phyloP scores from a whole-genome alignment of 2,888 invertebrate species.

The Germaria angustata region DNA sequence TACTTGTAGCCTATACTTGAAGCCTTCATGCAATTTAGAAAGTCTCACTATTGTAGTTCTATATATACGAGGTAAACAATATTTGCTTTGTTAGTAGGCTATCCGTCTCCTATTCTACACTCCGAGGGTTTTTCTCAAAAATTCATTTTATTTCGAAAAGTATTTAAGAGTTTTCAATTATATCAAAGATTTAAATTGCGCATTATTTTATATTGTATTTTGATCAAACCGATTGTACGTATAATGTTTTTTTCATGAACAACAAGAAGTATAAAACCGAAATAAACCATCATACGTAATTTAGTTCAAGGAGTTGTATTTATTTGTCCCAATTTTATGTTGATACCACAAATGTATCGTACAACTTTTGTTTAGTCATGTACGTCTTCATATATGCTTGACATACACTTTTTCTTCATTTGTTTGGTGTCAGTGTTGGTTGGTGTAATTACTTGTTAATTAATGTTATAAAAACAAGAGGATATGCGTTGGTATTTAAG shows the following conservation, averaged over 20 bases:
- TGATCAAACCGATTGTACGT: background rate
- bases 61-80: too few relatives aligned
- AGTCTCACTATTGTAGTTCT: too few relatives aligned
- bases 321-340: slow-evolving; percentile 5
- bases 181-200: too few relatives aligned
- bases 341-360: background rate
- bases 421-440: slow-evolving; percentile 34
- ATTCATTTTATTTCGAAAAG: too few relatives aligned
- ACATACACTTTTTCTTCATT: slow-evolving; percentile 3
- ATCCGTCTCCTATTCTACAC: too few relatives aligned
- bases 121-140: too few relatives aligned
- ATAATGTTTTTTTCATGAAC: too few relatives aligned
- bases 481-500: background rate
- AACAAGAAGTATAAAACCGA: background rate
- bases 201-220: background rate
- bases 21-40: too few relatives aligned
- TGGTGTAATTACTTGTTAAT: slow-evolving; percentile 52
- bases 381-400: slow-evolving; percentile 41
- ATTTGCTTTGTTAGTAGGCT: too few relatives aligned
- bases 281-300: background rate
- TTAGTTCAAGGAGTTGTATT: background rate
- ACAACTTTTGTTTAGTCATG: background rate
- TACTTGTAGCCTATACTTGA: too few relatives aligned
- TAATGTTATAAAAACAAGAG: slow-evolving; percentile 44
- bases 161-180: too few relatives aligned